These are phyloP conservation scores for Seira sanloemensis DNA, from an alignment of 2,888 invertebrate species.

Conservation along the genomic window DNA sequence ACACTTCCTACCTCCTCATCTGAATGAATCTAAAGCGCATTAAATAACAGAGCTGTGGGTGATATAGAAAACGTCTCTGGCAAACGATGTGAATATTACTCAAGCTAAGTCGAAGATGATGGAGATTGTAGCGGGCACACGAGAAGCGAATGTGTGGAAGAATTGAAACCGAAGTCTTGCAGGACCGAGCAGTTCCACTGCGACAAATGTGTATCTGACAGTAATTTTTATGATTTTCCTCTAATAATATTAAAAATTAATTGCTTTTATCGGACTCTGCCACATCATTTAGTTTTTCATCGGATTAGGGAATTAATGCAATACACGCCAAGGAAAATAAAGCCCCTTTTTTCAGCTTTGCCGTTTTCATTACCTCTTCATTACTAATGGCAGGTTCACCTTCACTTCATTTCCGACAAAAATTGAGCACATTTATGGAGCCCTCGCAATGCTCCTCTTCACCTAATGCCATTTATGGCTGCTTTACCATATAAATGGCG, in stretches of 20 bases:
- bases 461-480: too few species aligned
- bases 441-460: too few species aligned
- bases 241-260: slow-evolving; percentile 64
- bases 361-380: slow-evolving; percentile 22
- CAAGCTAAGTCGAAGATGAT: background rate
- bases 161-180: background rate
- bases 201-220: background rate
- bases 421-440: background rate
- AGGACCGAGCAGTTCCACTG: background rate
- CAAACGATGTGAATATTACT: background rate
- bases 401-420: background rate
- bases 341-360: slow-evolving; percentile 6
- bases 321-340: background rate
- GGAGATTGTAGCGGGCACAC: background rate
- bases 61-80: background rate
- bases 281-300: slow-evolving; percentile 63
- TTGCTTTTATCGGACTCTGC: slow-evolving; percentile 63
- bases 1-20: background rate
- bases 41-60: background rate
- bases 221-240: slow-evolving; percentile 41
- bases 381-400: background rate
- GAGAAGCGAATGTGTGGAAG: background rate
- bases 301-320: slow-evolving; percentile 59
- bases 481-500: too few species aligned
- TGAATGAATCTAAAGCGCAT: background rate